phyloP scores from a whole-genome alignment of 2,888 invertebrate species.

The Autographa pulchrina region DNA sequence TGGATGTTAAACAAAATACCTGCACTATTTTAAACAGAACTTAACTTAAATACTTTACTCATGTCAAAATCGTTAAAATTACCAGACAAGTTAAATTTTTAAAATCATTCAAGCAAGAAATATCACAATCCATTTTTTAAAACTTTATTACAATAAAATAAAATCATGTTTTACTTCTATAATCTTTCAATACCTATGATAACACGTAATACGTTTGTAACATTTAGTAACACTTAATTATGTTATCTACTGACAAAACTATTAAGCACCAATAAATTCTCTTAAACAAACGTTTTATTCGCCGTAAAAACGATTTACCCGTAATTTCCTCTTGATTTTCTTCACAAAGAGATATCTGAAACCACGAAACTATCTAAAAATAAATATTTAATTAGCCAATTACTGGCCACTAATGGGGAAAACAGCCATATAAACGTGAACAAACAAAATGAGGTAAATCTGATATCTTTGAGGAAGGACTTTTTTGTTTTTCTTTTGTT shows the following conservation, averaged over 20 bases:
- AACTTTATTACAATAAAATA: no score
- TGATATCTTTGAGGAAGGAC: conserved; percentile 2
- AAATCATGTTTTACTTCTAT: no score
- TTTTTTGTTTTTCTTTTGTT: background rate
- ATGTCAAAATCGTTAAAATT: background rate
- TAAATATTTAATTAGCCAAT: conserved; percentile 58
- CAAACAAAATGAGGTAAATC: conserved; percentile 7
- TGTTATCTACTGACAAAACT: background rate
- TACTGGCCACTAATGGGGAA: conserved; percentile 32
- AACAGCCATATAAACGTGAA: conserved; percentile 14
- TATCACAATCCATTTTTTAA: no score
- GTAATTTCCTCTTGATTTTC: conserved; percentile 7
- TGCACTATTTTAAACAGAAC: background rate
- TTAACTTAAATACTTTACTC: background rate
- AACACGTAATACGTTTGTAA: no score
- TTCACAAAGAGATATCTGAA: conserved; percentile 23
- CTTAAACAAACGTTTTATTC: background rate
- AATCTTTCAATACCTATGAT: no score
- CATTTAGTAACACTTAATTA: background rate
- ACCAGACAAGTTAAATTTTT: no score
- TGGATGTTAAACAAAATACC: background rate
- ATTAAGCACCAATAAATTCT: background rate
- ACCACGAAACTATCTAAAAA: conserved; percentile 45
- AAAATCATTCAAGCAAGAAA: no score
- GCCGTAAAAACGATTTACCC: background rate